Base-by-base conservation (phyloP, 2,888 invertebrate species). In the Mongoloraphidia duomilia region DNA sequence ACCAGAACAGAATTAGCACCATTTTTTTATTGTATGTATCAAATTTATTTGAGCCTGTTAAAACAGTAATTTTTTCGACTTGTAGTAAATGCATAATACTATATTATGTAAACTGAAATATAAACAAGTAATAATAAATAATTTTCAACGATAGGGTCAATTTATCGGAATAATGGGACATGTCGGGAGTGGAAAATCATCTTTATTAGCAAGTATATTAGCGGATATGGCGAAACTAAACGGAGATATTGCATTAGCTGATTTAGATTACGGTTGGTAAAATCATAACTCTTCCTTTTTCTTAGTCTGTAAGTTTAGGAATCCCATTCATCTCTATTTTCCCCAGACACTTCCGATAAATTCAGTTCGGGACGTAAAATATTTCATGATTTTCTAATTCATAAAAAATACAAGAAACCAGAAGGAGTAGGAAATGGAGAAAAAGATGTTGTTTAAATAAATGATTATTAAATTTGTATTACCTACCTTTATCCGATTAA, bases 171-270 rank as follows among this genome's bases (percentile, higher is more conserved):
- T 97, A 10, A 82, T 90, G 56, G 96, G 96, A 0, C 77, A 78
- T 53, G 86, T 95, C 2, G 96, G 95, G 1, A 80, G 86, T 58
- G 97, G 97, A 9, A 97, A 98, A 69, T 85, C 89, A 10, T 83
- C 89, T 0, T 70, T 97, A 2, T 69, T 97, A 17, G 75, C 82
- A 47, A 87, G 91, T 1, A 77, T 97, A 46, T 71, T 94, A 47
- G 94, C 86, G 9, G 93, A 94, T 64, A 77, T 95, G 65, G 70
- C 77, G 9, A 82, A 82, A 64, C 69, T 72, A 38, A 68, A 70
- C 52, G 93, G 93, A 2, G 71, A 71, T 41, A 71, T 91, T 52
- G 79, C 79, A 49, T 72, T 88, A 38, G 76, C 77, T 10, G 80
- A 85, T 59, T 70, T 79, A 51, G 74, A 81, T 49, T 70, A 71